Conservation (phyloP, 2,888 invertebrate species). For the Kuschelorhynchus macadamiae region DNA sequence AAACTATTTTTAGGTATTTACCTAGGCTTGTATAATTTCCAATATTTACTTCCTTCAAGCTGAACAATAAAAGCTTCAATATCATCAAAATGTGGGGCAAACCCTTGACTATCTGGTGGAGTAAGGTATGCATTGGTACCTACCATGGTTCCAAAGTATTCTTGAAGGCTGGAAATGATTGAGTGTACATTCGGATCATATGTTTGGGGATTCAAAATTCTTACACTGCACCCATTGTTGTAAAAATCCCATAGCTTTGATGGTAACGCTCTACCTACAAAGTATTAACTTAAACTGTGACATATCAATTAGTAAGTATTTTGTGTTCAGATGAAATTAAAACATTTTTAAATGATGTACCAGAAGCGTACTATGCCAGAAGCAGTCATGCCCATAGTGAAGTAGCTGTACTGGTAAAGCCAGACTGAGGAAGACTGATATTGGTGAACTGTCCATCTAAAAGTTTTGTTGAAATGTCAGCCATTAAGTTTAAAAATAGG, state of each 20-base stretch:
- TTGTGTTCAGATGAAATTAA: too few relatives aligned
- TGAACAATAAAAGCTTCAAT: constrained; percentile 98
- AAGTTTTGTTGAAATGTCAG: too few relatives aligned
- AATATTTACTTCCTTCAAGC: constrained; percentile 94
- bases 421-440: too few relatives aligned
- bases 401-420: too few relatives aligned
- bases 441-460: too few relatives aligned
- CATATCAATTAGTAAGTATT: too few relatives aligned
- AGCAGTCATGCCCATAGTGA: too few relatives aligned
- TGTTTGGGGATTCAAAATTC: constrained; percentile 92
- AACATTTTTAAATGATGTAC: too few relatives aligned
- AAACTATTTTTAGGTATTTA: too few relatives aligned
- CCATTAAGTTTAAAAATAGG: too few relatives aligned
- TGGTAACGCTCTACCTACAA: constrained; percentile 78
- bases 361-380: too few relatives aligned
- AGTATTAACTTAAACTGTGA: too few relatives aligned
- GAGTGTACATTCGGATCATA: constrained; percentile 79
- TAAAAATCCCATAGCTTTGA: constrained; percentile 93
- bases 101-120: constrained; percentile 96
- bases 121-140: constrained; percentile 97
- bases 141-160: constrained; percentile 93
- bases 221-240: constrained; percentile 88
- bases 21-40: constrained; percentile 90
- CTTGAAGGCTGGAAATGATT: constrained; percentile 87
- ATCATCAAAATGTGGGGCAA: constrained; percentile 99